phyloP scores from a whole-genome alignment of 2,113 vertebrate genomes.

The Trogon surrucura region DNA sequence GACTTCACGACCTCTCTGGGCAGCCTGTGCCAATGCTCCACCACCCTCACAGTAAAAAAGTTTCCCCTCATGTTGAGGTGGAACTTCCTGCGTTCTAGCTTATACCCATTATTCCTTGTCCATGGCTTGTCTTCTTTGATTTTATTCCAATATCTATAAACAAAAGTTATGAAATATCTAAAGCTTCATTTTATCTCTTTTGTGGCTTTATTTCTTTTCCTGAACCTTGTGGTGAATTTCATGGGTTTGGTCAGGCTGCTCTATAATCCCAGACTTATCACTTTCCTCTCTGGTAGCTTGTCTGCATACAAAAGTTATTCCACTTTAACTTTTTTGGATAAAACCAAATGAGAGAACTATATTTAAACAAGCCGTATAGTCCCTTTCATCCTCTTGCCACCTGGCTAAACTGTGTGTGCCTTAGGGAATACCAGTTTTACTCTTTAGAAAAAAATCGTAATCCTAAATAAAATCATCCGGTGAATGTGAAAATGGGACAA shows the following conservation, averaged over 20 bases:
- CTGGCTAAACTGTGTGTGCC: background rate
- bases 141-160: background rate
- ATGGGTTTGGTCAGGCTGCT: background rate
- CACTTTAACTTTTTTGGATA: background rate
- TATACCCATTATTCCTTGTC: background rate
- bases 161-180: background rate
- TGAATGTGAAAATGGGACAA: background rate
- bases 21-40: too few species aligned
- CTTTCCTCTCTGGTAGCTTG: background rate
- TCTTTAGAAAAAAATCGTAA: background rate
- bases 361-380: background rate
- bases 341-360: background rate
- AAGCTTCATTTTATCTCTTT: background rate
- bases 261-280: background rate
- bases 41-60: too few species aligned
- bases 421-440: background rate
- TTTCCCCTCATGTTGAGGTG: too few species aligned
- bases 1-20: too few species aligned
- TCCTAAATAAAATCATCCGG: background rate
- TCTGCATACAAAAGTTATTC: background rate
- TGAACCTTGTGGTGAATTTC: background rate
- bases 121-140: background rate
- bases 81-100: too few species aligned
- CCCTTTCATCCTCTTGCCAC: rapidly evolving
- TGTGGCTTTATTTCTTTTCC: background rate